Evolutionary conservation across 2,888 invertebrate genomes (phyloP).

Genomic region (Gasteruption jaculator): DNA sequence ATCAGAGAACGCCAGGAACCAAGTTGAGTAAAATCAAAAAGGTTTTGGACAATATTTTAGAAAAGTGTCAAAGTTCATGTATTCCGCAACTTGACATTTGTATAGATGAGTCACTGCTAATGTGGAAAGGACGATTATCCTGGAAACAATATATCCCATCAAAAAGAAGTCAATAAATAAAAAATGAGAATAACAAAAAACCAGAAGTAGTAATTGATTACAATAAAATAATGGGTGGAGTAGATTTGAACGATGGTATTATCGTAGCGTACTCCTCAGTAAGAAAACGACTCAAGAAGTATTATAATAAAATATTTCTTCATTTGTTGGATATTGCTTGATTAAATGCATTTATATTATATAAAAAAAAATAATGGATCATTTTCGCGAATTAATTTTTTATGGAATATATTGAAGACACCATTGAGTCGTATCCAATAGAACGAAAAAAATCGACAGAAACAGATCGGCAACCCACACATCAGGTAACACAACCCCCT

Average conservation of each 20-base stretch:
- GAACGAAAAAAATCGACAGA: too few species aligned
- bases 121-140: slow-evolving; percentile 14
- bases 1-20: slow-evolving; percentile 12
- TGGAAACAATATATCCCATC: slow-evolving; percentile 9
- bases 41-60: slow-evolving; percentile 6
- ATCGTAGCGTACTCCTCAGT: too few species aligned
- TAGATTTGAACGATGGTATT: slow-evolving; percentile 9
- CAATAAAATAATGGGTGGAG: slow-evolving; percentile 14
- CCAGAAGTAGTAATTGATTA: slow-evolving; percentile 10
- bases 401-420: too few species aligned
- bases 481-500: too few species aligned
- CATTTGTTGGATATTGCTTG: too few species aligned
- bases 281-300: too few species aligned
- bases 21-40: slow-evolving; percentile 10
- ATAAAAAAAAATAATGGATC: too few species aligned
- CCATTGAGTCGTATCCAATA: too few species aligned
- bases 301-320: too few species aligned
- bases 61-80: slow-evolving; percentile 15
- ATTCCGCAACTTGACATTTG: slow-evolving; percentile 12
- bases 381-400: too few species aligned
- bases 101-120: slow-evolving; percentile 12
- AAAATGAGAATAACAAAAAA: slow-evolving; percentile 1
- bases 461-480: too few species aligned
- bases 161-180: slow-evolving; percentile 2
- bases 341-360: too few species aligned